Conservation (phyloP, 64 coral and sea anemone species). For the Pocillopora verrucosa region DNA sequence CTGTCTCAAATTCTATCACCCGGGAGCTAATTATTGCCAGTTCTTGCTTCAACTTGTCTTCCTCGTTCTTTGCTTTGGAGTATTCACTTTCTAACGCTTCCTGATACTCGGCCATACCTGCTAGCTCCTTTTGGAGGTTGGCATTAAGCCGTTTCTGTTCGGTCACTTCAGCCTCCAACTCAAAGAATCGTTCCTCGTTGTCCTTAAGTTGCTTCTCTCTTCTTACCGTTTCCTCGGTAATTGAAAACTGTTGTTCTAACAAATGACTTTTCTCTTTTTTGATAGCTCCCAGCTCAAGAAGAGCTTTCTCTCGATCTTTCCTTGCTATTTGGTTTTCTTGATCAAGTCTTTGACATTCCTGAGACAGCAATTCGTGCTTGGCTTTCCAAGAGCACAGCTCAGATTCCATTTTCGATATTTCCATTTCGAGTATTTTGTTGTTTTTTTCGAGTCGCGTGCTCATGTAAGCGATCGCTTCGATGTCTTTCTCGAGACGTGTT, state of each 20-base stretch:
- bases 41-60: constrained; percentile 36
- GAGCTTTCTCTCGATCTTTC: constrained; percentile 4
- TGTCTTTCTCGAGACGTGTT: constrained; percentile 59
- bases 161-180: constrained; percentile 44
- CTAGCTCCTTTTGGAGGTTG: constrained; percentile 61
- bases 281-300: neutral
- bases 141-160: constrained; percentile 63
- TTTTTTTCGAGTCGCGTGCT: constrained; percentile 65
- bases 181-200: constrained; percentile 22
- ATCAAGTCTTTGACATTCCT: neutral
- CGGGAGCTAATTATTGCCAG: neutral
- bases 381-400: constrained; percentile 36
- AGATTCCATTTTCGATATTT: constrained; percentile 41
- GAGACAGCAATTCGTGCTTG: neutral
- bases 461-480: constrained; percentile 46
- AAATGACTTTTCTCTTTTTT: constrained; percentile 10
- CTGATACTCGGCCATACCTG: constrained; percentile 76
- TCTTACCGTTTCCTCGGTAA: constrained; percentile 4
- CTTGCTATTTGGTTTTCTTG: neutral
- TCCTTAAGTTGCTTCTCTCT: neutral
- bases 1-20: constrained; percentile 6
- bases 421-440: constrained; percentile 39
- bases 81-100: constrained; percentile 78
- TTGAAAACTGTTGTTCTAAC: constrained; percentile 7
- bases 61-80: constrained; percentile 38